Evolutionary conservation across 2,888 invertebrate species (phyloP).

Genomic region (Tenthredo distinguenda): DNA sequence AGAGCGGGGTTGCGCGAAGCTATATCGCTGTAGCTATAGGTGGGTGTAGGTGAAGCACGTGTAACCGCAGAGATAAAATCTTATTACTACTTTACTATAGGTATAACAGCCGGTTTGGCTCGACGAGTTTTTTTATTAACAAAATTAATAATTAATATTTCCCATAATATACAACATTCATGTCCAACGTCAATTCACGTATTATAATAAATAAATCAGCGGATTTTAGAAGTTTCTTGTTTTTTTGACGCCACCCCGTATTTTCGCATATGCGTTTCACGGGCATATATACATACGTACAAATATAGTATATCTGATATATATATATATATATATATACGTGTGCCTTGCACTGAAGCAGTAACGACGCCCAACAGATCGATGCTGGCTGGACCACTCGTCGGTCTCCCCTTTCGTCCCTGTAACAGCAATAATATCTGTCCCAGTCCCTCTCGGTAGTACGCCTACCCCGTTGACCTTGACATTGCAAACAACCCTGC

Average conservation of each 20-base stretch:
- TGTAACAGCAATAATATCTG: not conserved
- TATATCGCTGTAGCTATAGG: not conserved
- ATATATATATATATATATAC: not conserved
- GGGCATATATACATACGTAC: not conserved
- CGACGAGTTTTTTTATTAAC: too few species aligned
- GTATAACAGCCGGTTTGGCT: too few species aligned
- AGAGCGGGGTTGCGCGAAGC: not conserved
- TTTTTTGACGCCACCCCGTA: not conserved
- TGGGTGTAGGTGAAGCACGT: not conserved
- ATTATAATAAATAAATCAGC: not conserved
- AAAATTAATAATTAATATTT: too few species aligned
- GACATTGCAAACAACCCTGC: slow-evolving; percentile 63
- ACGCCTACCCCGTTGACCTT: slow-evolving; percentile 65
- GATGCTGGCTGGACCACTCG: slow-evolving; percentile 61
- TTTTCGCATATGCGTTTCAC: not conserved
- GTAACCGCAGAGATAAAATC: not conserved
- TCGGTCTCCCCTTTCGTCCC: slow-evolving; percentile 48
- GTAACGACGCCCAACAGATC: slow-evolving; percentile 55
- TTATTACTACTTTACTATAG: not conserved
- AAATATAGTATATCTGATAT: not conserved
- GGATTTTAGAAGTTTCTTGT: not conserved
- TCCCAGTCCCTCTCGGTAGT: slow-evolving; percentile 38
- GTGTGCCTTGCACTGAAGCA: slow-evolving; percentile 1
- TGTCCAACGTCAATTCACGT: not conserved
- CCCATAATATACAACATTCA: too few species aligned